Base-by-base conservation (phyloP, 2,888 invertebrate genomes). In the Sturmia bella region DNA sequence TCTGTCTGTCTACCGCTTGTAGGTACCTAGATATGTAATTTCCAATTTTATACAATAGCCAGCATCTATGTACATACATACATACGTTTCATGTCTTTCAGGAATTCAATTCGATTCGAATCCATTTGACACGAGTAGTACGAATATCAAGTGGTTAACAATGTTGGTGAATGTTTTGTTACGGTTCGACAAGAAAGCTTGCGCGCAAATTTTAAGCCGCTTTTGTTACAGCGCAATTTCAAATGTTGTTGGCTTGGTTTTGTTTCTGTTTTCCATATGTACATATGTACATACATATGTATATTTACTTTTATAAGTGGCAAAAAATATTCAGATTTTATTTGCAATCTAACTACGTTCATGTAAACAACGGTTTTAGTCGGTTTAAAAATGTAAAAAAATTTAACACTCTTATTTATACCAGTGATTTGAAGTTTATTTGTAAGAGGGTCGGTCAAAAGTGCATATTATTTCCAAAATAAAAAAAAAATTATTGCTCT, bases 341-440 rank as follows among this genome's bases (percentile, higher is more conserved):
- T 73, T 81, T 63, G 63, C 56, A 48, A 43, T 32, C 50, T 39
- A 69, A 73, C 76, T 21, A 56, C 63, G 72, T 48, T 73, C 76
- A 68, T 56, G 76, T 73, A 50, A 81, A 63, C 81, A 81, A 75
- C 80, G 13, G 32, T 32, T 7, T n/a, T 7, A 32, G 3, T 6
- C 32, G 32, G 32, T 7, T 32, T 32, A 7, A 32, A 32, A 32
- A 32, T 32, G 5, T 6, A 27, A 27, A 27, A 32, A 32, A 32
- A n/a, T n/a, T 32, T 32, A 7, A 7, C 32, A 9, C 32, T 9
- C 32, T 32, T 3, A 1, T 7, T 32, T 32, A 32, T 32, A 32
- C 9, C 7, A 9, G 7, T 32, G 9, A 32, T 32, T 9, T 32
- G 1, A 32, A 32, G 32, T 32, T 27, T 27, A 27, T 27, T 27